phyloP scores from a whole-genome alignment of 2,797 vertebrate genomes.

The Smutsia gigantea region DNA sequence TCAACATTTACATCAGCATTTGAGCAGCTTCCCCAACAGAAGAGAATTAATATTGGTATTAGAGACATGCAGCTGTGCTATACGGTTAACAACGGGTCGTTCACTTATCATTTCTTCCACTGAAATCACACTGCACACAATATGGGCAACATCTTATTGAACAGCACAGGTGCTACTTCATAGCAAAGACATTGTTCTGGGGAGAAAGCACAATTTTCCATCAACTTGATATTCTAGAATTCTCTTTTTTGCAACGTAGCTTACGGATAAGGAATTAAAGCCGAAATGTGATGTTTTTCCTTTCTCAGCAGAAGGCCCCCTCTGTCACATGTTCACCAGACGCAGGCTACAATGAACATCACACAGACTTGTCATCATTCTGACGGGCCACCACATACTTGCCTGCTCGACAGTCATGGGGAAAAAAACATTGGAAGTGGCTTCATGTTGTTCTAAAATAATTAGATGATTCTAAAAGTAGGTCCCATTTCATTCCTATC shows the following conservation, averaged over 20 bases:
- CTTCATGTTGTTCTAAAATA: background rate
- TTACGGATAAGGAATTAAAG: slow-evolving; percentile 61
- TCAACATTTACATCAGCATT: slow-evolving; percentile 20
- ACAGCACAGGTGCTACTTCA: slow-evolving; percentile 61
- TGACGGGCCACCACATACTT: no score
- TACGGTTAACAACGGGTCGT: slow-evolving; percentile 78
- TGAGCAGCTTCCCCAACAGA: slow-evolving; percentile 71
- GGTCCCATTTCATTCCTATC: background rate
- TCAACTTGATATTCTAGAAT: slow-evolving; percentile 30
- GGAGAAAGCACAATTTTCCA: background rate
- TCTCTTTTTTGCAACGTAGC: slow-evolving; percentile 58
- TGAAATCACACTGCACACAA: slow-evolving; percentile 60
- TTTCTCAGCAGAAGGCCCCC: background rate
- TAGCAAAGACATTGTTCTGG: slow-evolving; percentile 53
- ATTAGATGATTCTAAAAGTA: background rate
- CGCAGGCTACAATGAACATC: background rate
- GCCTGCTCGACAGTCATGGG: background rate
- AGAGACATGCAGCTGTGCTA: slow-evolving; percentile 44
- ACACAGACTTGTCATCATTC: background rate
- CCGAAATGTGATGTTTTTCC: background rate
- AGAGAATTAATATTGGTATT: slow-evolving; percentile 78
- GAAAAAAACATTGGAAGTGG: background rate
- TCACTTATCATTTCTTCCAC: slow-evolving; percentile 64
- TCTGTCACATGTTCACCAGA: background rate
- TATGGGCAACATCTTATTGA: slow-evolving; percentile 37